phyloP scores from a whole-genome alignment of 2,797 vertebrate species.

The Spondyliosoma cantharus region DNA sequence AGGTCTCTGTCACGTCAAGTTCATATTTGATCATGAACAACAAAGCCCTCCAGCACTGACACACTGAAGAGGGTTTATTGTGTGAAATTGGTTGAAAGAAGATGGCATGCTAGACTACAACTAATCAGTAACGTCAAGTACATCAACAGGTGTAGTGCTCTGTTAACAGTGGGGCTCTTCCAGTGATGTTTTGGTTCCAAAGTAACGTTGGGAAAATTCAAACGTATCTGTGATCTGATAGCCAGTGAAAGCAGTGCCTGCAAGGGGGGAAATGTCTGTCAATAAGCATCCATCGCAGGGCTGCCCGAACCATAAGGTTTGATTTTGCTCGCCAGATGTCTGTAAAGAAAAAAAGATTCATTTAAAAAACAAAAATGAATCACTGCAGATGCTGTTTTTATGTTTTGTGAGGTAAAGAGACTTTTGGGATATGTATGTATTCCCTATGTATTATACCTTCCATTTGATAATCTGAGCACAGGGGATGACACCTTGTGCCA shows the following conservation, averaged over 20 bases:
- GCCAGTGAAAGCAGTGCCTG: background rate
- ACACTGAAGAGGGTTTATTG: background rate
- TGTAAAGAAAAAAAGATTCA: too few relatives aligned
- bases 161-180: background rate
- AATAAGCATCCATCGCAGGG: too few relatives aligned
- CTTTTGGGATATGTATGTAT: too few relatives aligned
- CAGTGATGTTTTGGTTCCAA: background rate
- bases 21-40: background rate
- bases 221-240: background rate
- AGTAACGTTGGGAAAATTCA: background rate
- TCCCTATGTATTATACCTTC: too few relatives aligned
- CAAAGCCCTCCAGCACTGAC: background rate
- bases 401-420: too few relatives aligned
- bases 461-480: too few relatives aligned
- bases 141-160: too few relatives aligned
- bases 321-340: too few relatives aligned
- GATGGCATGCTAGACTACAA: background rate
- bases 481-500: too few relatives aligned
- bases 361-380: too few relatives aligned
- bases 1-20: background rate
- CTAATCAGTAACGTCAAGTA: background rate
- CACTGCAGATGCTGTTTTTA: too few relatives aligned
- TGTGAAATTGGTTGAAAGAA: background rate
- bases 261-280: background rate
- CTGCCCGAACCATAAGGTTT: too few relatives aligned